These are phyloP conservation scores for Endomychus coccineus DNA, from an alignment of 2,888 invertebrate species.

Conservation along the genomic window DNA sequence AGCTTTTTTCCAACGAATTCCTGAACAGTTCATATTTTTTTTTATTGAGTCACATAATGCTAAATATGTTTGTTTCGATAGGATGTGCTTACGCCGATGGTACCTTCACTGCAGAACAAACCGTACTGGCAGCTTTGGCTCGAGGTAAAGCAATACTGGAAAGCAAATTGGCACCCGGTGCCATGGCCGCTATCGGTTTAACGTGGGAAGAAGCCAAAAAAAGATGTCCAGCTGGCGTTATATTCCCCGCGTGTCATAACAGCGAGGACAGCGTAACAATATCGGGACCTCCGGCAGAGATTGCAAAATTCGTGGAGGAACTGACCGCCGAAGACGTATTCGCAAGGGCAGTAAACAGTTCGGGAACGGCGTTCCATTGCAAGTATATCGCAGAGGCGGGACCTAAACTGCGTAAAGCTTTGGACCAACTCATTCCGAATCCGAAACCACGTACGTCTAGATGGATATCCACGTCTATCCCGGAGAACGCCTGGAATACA, in stretches of 20 bases:
- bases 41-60: neutral
- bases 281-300: constrained; percentile 72
- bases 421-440: constrained; percentile 73
- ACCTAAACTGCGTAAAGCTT: constrained; percentile 66
- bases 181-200: constrained; percentile 89
- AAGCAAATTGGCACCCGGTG: constrained; percentile 63
- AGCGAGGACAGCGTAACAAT: constrained; percentile 88
- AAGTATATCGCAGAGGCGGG: constrained; percentile 82
- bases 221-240: constrained; percentile 63
- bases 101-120: constrained; percentile 88
- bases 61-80: constrained; percentile 33
- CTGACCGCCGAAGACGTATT: constrained; percentile 70
- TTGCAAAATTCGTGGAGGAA: constrained; percentile 60
- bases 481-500: constrained; percentile 72
- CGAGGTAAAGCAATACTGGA: constrained; percentile 79
- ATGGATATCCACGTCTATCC: constrained; percentile 93
- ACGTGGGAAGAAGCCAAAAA: constrained; percentile 74
- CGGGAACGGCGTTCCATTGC: constrained; percentile 89
- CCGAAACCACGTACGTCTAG: constrained; percentile 70
- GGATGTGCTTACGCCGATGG: constrained; percentile 97
- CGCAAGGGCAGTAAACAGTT: constrained; percentile 78
- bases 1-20: too few relatives aligned
- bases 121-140: constrained; percentile 89
- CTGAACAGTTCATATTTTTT: too few relatives aligned
- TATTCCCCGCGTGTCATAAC: constrained; percentile 92